Conservation (phyloP, 2,113 vertebrate species). For the Hyperopisus bebe region DNA sequence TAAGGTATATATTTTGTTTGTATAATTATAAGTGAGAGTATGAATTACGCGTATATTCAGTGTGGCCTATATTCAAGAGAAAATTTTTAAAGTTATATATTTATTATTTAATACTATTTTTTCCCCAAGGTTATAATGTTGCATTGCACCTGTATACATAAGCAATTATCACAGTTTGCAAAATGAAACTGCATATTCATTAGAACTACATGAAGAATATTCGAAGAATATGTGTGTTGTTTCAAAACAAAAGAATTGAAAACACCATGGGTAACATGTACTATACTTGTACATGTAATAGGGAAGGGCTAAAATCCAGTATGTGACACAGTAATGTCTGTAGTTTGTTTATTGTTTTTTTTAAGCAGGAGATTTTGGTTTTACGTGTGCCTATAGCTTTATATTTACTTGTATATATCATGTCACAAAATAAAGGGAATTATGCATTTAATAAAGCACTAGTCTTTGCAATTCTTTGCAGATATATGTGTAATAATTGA, state of each 20-base stretch:
- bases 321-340: not conserved
- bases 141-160: not conserved
- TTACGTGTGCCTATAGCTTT: conserved; percentile 57
- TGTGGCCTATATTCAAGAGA: not conserved
- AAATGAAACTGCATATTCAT: not conserved
- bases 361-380: conserved; percentile 40
- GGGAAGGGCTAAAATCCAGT: conserved; percentile 18
- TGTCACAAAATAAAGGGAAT: conserved; percentile 53
- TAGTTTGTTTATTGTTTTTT: not conserved
- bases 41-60: not conserved
- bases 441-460: conserved; percentile 27
- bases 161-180: not conserved
- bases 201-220: not conserved
- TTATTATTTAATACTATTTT: not conserved
- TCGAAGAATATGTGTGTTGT: not conserved
- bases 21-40: not conserved
- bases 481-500: not conserved
- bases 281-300: not conserved
- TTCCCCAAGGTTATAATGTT: not conserved
- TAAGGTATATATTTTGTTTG: not conserved
- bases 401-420: conserved; percentile 49
- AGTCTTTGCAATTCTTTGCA: conserved; percentile 2
- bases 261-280: conserved; percentile 1
- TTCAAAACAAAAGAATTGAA: not conserved
- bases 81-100: not conserved